Conservation (phyloP, 2,888 invertebrate genomes). For the Caenorhabditis sulstoni region DNA sequence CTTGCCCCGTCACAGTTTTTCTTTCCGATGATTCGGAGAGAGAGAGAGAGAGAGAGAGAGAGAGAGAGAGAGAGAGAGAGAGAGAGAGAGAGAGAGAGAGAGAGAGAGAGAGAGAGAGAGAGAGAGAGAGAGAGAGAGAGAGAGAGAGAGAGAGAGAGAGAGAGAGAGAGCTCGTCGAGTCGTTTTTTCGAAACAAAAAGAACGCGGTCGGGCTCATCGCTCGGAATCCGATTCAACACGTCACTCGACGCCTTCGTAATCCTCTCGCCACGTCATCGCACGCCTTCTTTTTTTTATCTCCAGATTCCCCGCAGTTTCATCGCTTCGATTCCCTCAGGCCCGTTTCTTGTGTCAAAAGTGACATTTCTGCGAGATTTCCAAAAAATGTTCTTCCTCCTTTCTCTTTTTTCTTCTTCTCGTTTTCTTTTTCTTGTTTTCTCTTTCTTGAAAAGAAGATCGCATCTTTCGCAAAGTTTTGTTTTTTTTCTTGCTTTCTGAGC, state of each 20-base stretch:
- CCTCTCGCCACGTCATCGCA: conserved; percentile 15
- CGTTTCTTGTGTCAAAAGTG: conserved; percentile 48
- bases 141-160: no score
- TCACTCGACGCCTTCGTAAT: no score
- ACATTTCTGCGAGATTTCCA: conserved; percentile 34
- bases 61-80: no score
- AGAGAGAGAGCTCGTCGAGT: no score
- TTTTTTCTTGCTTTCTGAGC: not conserved
- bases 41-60: no score
- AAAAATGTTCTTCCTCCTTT: conserved; percentile 45
- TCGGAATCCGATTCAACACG: no score
- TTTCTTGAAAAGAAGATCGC: not conserved
- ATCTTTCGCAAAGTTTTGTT: conserved; percentile 11
- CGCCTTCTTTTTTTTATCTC: conserved; percentile 8
- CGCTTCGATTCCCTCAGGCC: conserved; percentile 36
- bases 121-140: no score
- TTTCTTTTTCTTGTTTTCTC: conserved; percentile 14
- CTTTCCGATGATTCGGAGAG: no score
- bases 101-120: no score
- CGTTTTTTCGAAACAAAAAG: no score
- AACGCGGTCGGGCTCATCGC: no score
- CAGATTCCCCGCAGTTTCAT: conserved; percentile 11
- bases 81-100: no score
- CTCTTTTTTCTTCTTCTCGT: conserved; percentile 10
- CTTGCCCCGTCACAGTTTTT: not conserved